Evolutionary conservation across 2,113 vertebrate genomes (phyloP), one percentile per base, ranked within the genome.

Genomic region (Marcusenius ussheri): DNA sequence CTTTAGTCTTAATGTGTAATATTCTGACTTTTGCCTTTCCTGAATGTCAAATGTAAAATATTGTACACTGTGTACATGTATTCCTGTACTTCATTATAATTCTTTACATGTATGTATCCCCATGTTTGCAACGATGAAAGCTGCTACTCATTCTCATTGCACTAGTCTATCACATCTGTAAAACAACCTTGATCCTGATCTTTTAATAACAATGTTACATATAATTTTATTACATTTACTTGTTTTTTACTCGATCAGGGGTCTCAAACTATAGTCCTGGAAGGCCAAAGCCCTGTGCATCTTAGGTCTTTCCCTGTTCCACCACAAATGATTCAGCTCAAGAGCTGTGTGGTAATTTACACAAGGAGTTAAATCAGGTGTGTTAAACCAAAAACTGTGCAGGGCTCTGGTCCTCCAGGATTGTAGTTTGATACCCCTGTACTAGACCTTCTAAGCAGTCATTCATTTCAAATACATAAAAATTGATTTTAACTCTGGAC

Each of bases 401-500:
- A 56, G 51, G 51, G 51, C 5, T 56, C 51, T 21, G 19, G 17
- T 19, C 51, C 19, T 56, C 51, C 51, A 56, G 51, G 51, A 21
- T 56, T 56, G 51, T 56, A 56, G 19, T 56, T 21, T 56, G 53
- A 56, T 5, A 56, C 53, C 53, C 19, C 5, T 56, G 53, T 56
- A 56, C 53, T 31, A 70, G 62, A 70, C n/a, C 62, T 70, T 31
- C 62, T 70, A 70, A 31, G n/a, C n/a, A 66, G 62, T 70, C 62
- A 70, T 70, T 70, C 62, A 70, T 31, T 31, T 10, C 9, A 80
- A 80, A 80, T 39, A 80, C 74, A 80, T 42, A 70, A 13, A 70
- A 11, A 70, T 31, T 70, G 62, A 11, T 70, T n/a, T 66, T 66
- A 66, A 66, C 24, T 27, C 27, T 70, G 46, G 80, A 96, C 97